phyloP scores from a whole-genome alignment of 1,140 invertebrate genomes.

The Heliconius melpomene region DNA sequence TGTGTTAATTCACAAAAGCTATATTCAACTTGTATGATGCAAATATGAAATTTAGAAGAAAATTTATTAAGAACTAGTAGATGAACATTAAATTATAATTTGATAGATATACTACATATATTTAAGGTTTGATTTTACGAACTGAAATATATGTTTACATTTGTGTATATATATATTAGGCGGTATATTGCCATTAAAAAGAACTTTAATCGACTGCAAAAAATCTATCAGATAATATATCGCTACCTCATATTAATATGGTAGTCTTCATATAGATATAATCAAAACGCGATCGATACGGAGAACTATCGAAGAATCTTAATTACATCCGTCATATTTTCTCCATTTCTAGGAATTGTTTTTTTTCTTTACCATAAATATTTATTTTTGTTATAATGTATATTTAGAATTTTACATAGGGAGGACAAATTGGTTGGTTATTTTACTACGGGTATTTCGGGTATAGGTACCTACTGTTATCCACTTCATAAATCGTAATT shows the following conservation, averaged over 20 bases:
- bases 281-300: conserved; percentile 25
- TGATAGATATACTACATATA: neutral
- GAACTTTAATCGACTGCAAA: conserved; percentile 22
- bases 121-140: neutral
- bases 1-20: neutral
- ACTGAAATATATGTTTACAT: neutral
- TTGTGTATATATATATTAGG: neutral
- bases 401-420: no score
- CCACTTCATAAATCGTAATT: no score
- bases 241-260: conserved; percentile 35
- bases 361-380: conserved; percentile 9
- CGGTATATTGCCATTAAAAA: conserved; percentile 17
- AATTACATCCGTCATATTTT: conserved; percentile 52
- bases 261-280: conserved; percentile 28
- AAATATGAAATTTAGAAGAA: no score
- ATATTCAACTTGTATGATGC: no score
- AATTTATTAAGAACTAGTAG: neutral
- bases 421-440: no score
- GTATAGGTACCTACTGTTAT: no score
- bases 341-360: conserved; percentile 40
- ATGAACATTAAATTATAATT: neutral
- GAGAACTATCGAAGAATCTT: conserved; percentile 47
- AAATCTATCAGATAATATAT: conserved; percentile 39
- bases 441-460: no score
- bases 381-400: neutral